Conservation (phyloP, 2,113 vertebrate species). For the Sorex fumeus region DNA sequence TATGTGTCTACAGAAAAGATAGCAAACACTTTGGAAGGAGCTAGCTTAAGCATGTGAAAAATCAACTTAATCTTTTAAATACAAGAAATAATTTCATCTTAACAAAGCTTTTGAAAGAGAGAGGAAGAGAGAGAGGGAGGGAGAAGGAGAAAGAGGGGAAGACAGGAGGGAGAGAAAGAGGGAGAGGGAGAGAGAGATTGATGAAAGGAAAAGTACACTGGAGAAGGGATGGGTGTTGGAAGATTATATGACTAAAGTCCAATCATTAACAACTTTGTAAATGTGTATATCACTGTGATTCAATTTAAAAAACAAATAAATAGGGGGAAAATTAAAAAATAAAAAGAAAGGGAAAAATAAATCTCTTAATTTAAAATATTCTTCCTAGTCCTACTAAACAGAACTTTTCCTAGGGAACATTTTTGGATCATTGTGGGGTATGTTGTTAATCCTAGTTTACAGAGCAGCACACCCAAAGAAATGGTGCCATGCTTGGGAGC, state of each 20-base stretch:
- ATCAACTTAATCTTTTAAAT: slow-evolving; percentile 51
- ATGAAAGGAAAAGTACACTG: no score
- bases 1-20: slow-evolving; percentile 35
- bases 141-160: no score
- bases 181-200: no score
- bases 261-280: no score
- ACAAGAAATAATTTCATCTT: slow-evolving; percentile 66
- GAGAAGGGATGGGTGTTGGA: no score
- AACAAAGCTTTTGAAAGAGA: background rate
- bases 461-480: slow-evolving; percentile 20
- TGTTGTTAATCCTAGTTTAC: slow-evolving; percentile 46
- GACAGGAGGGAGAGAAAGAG: no score
- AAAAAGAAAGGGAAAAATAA: no score
- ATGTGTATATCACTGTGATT: no score
- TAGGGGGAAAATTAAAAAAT: no score
- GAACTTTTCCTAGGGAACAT: slow-evolving; percentile 14
- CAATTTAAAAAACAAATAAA: no score
- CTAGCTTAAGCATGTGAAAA: slow-evolving; percentile 45
- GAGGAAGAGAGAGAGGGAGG: no score
- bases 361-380: slow-evolving; percentile 60
- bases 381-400: background rate
- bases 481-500: slow-evolving; percentile 38
- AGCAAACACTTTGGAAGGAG: slow-evolving; percentile 60
- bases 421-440: slow-evolving; percentile 44
- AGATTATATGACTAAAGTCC: no score